These are phyloP conservation scores for Macroglossus sobrinus DNA, from an alignment of 2,113 vertebrate genomes.

Conservation along the genomic window DNA sequence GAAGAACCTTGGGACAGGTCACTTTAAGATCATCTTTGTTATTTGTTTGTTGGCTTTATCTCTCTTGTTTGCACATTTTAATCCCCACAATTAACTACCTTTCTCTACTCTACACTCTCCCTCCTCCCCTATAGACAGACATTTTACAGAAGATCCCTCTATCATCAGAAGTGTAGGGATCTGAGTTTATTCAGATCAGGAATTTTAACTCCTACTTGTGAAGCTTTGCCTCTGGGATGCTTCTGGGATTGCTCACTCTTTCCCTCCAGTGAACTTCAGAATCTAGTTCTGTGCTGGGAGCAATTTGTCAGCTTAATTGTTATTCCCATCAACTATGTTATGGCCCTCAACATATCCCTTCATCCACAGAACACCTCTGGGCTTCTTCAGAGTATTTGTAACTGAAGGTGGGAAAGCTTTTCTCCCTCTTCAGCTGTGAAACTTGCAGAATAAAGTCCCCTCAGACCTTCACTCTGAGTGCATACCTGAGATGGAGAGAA, in stretches of 20 bases:
- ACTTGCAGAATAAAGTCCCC: neutral
- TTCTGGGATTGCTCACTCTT: neutral
- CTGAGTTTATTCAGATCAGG: neutral
- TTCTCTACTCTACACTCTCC: neutral
- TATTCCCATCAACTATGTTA: neutral
- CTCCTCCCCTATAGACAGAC: neutral
- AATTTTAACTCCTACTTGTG: neutral
- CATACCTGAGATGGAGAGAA: fast-evolving
- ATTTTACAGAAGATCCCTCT: neutral
- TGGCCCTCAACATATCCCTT: neutral
- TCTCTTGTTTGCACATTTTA: neutral
- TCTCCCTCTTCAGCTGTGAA: neutral
- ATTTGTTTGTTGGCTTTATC: neutral
- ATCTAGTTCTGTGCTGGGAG: neutral
- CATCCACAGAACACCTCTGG: neutral
- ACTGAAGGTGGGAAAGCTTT: neutral
- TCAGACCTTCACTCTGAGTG: neutral
- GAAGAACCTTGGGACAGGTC: neutral
- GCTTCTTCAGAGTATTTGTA: neutral
- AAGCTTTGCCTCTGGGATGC: neutral
- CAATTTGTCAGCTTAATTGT: neutral
- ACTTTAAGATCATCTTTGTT: neutral
- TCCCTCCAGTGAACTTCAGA: neutral
- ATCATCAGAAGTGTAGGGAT: neutral
- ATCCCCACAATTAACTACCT: neutral